These are phyloP conservation scores for Poecile montanus DNA, from an alignment of 2,797 vertebrate genomes.

Conservation along the genomic window DNA sequence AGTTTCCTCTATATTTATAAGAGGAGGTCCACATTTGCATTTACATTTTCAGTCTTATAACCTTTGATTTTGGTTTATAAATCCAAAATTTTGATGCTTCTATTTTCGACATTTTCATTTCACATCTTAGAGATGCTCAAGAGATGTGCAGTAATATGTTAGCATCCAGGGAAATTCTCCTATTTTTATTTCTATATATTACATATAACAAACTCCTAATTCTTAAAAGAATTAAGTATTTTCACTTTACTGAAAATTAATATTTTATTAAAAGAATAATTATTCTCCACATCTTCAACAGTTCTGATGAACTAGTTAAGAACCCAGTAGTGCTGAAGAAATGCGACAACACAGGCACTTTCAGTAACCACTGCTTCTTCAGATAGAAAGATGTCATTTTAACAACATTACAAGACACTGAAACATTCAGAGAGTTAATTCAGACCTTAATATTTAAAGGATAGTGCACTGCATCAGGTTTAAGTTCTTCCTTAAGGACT, in stretches of 20 bases:
- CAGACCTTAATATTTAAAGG: background rate
- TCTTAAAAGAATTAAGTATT: background rate
- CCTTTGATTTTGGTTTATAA: background rate
- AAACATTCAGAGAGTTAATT: background rate
- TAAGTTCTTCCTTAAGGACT: background rate
- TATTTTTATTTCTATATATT: background rate
- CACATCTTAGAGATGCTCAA: background rate
- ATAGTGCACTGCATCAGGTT: background rate
- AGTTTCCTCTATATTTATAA: conserved; percentile 14
- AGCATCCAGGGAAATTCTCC: background rate
- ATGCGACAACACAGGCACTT: background rate
- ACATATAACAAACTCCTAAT: background rate
- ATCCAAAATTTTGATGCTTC: background rate
- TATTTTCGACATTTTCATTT: background rate
- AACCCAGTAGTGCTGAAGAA: background rate
- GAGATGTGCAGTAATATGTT: background rate
- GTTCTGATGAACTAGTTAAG: background rate
- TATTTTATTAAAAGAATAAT: background rate
- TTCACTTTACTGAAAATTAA: background rate
- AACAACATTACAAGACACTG: background rate
- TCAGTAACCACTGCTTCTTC: background rate
- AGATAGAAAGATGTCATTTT: background rate
- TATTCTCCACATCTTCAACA: background rate
- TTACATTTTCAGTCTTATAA: background rate
- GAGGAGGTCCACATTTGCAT: background rate